Conservation (phyloP, 2,113 vertebrate genomes). For the Romanogobio albipinnatus region DNA sequence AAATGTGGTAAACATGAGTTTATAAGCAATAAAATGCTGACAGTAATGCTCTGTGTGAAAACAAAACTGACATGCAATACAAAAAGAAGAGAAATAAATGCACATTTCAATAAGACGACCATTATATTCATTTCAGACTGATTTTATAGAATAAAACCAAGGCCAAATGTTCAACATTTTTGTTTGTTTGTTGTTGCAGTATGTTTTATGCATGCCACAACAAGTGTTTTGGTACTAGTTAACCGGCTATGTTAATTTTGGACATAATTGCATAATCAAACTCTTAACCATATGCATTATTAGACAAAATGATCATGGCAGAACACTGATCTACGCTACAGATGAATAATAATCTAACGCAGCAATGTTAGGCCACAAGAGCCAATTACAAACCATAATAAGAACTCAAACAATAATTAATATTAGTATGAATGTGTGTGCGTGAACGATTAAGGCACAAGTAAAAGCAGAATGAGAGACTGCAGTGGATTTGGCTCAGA, state of each 20-base stretch:
- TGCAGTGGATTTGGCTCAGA: constrained; percentile 4
- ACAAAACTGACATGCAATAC: neutral
- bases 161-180: neutral
- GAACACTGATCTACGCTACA: neutral
- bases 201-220: neutral
- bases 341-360: neutral
- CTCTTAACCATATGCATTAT: neutral
- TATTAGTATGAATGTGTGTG: neutral
- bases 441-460: constrained; percentile 2
- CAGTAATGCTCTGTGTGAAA: constrained; percentile 2
- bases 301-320: neutral
- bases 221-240: neutral
- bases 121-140: neutral
- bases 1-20: neutral
- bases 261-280: neutral
- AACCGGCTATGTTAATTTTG: neutral
- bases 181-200: neutral
- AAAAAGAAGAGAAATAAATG: neutral
- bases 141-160: neutral
- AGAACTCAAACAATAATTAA: neutral
- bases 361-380: neutral
- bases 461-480: constrained; percentile 14
- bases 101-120: neutral
- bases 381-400: neutral
- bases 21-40: neutral